Base-by-base conservation (phyloP, 1,140 invertebrate genomes). In the Eumaeus atala region DNA sequence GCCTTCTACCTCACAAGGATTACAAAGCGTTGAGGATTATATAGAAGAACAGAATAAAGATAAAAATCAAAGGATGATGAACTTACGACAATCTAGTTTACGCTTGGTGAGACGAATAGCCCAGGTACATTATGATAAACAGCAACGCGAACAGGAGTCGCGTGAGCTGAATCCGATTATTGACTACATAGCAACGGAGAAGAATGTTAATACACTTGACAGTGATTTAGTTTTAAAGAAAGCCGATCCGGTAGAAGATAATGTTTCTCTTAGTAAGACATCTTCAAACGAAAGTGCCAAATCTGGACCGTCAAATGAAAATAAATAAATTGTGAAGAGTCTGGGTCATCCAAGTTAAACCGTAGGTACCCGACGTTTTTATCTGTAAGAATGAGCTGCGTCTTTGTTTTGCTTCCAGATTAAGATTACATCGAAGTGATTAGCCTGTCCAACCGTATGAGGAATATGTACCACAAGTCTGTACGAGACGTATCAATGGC, bases 21-120 rank as follows among this genome's bases (percentile, higher is more conserved):
- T 62, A 36, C 54, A 64, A 59, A 69, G 61, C 9, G 60, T 67
- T n/a, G 70, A 72, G 37, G 64, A 69, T 37, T 69, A 67, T 51
- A 65, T 64, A 14, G 36, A 51, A 37, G 47, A 63, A 47, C 48
- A 58, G 21, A 38, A 57, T 21, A 28, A 6, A 28, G 21, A 28
- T 2, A 28, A 28, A 28, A 28, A 28, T 28, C 2, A 28, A 28
- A 28, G 2, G 6, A 28, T 28, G 6, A 6, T 3, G 2, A 28
- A 28, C 6, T 28, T 28, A 28, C 21, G 6, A 28, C 2, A 33
- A 18, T 14, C 38, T 4, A 37, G 17, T 7, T 36, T 52, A 34
- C 6, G 21, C 4, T 33, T 17, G 4, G 18, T 7, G n/a, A 8
- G 18, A 14, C 21, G 9, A 35, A 21, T 18, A 36, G 49, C 37